These are phyloP conservation scores for Hypena proboscidalis DNA, from an alignment of 2,888 invertebrate genomes.

Conservation along the genomic window DNA sequence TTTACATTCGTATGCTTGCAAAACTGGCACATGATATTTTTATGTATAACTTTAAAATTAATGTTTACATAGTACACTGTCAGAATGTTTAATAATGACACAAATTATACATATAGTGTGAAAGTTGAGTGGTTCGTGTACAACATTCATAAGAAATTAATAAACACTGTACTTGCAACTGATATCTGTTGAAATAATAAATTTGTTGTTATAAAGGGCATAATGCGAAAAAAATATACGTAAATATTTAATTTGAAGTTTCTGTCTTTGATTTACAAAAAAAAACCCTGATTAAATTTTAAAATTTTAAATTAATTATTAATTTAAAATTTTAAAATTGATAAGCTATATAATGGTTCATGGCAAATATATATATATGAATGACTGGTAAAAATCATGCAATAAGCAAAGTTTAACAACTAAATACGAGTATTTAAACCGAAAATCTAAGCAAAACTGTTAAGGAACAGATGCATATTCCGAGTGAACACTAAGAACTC, in stretches of 20 bases:
- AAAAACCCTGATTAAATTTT: too few species aligned
- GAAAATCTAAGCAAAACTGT: too few species aligned
- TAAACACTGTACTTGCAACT: slow-evolving; percentile 63
- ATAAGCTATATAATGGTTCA: too few species aligned
- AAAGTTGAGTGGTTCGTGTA: slow-evolving; percentile 36
- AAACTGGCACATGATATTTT: slow-evolving; percentile 63
- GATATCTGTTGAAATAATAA: slow-evolving; percentile 66
- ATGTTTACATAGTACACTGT: slow-evolving; percentile 55
- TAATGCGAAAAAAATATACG: slow-evolving; percentile 82
- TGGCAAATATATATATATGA: too few species aligned
- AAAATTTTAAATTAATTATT: too few species aligned
- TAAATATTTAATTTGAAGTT: slow-evolving; percentile 80
- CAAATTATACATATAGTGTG: slow-evolving; percentile 38
- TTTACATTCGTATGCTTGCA: slow-evolving; percentile 65
- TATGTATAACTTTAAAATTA: slow-evolving; percentile 53
- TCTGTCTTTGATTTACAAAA: slow-evolving; percentile 53
- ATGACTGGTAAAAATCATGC: too few species aligned
- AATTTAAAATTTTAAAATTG: too few species aligned
- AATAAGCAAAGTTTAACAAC: too few species aligned
- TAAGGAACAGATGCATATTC: too few species aligned
- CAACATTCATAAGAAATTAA: slow-evolving; percentile 53
- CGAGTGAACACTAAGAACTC: neutral
- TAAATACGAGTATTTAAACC: too few species aligned
- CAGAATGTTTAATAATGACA: slow-evolving; percentile 55
- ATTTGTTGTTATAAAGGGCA: slow-evolving; percentile 79